These are phyloP conservation scores for Brachionus rotundiformis DNA, from an alignment of 1,140 invertebrate genomes.

Conservation along the genomic window DNA sequence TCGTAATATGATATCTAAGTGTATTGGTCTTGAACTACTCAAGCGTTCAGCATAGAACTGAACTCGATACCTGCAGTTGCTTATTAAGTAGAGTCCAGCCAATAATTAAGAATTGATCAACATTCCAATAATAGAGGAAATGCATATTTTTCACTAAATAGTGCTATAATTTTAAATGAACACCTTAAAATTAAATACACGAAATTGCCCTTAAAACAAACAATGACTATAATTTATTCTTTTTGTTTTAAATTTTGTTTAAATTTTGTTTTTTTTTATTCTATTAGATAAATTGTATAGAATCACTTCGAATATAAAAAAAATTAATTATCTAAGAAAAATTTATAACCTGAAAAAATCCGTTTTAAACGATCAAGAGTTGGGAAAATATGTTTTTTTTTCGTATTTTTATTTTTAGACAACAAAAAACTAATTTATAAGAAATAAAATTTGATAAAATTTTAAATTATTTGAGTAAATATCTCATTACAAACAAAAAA, in stretches of 20 bases:
- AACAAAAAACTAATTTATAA: no score
- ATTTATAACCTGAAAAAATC: background rate
- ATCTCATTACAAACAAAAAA: no score
- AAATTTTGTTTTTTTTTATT: background rate
- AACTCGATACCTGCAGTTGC: background rate
- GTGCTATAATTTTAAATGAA: background rate
- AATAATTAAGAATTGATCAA: background rate
- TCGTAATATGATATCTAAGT: constrained; percentile 12
- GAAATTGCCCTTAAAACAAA: background rate
- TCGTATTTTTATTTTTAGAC: no score
- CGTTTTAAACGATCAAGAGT: no score
- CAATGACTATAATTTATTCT: background rate
- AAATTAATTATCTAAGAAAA: background rate
- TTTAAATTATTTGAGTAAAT: no score
- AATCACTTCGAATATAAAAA: background rate
- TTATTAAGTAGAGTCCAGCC: background rate
- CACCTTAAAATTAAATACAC: constrained; percentile 4
- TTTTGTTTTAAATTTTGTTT: background rate
- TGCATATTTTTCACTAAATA: background rate
- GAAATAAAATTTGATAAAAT: no score
- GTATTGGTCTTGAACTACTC: background rate
- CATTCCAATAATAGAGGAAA: background rate
- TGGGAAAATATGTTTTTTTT: no score
- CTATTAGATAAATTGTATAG: background rate
- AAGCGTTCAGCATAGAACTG: background rate